Evolutionary conservation across 2,888 invertebrate species (phyloP).

Genomic region (Teleogryllus oceanicus): DNA sequence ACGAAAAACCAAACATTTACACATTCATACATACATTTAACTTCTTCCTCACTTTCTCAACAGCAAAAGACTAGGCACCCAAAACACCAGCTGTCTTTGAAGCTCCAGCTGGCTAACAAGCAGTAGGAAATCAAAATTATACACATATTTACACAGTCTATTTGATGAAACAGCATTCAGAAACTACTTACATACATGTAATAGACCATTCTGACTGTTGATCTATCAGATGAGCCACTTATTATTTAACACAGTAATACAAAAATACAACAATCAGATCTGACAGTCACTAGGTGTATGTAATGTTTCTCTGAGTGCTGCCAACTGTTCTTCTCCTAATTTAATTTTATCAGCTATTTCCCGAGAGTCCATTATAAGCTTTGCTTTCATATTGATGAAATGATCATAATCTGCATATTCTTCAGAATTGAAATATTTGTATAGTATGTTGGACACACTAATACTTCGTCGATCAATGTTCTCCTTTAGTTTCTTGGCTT

Average conservation of each 20-base stretch:
- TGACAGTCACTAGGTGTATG: conserved; percentile 26
- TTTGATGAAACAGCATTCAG: neutral
- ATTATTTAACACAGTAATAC: conserved; percentile 24
- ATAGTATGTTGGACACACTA: conserved; percentile 66
- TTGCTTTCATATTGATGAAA: conserved; percentile 83
- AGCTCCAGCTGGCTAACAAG: conserved; percentile 22
- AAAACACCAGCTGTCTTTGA: conserved; percentile 24
- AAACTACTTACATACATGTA: neutral
- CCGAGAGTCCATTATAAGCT: conserved; percentile 74
- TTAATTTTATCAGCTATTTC: conserved; percentile 81
- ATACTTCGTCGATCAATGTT: conserved; percentile 75
- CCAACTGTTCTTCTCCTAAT: conserved; percentile 74
- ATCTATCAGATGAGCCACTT: neutral
- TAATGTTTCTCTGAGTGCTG: conserved; percentile 63
- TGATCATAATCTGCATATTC: conserved; percentile 77
- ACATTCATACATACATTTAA: conserved; percentile 18
- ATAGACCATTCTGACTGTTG: neutral
- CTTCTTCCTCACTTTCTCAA: conserved; percentile 19
- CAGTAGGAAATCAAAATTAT: conserved; percentile 23
- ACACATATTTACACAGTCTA: conserved; percentile 20
- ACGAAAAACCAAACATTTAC: neutral
- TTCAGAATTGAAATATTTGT: conserved; percentile 66
- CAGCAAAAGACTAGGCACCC: conserved; percentile 36
- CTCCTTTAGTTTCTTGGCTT: conserved; percentile 75
- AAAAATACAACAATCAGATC: neutral